Conservation (phyloP, 2,113 vertebrate species). For the Alexandromys fortis region DNA sequence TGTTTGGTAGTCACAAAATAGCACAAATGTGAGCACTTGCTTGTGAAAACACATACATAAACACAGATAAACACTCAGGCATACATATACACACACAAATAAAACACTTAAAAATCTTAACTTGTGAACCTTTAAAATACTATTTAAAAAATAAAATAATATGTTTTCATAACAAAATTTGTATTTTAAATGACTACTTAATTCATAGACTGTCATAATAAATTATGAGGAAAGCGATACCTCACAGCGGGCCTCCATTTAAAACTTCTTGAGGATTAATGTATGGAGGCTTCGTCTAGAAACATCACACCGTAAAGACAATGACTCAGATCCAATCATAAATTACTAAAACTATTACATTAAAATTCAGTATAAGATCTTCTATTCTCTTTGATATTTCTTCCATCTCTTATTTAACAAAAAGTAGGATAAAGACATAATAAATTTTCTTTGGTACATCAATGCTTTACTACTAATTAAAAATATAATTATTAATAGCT, state of each 20-base stretch:
- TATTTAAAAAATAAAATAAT: not conserved
- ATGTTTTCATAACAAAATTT: not conserved
- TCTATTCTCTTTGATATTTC: not conserved
- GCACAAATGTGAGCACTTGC: not conserved
- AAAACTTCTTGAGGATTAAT: not conserved
- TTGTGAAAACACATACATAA: not conserved
- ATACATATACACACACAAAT: not conserved
- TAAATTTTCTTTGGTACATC: not conserved
- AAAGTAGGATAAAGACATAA: not conserved
- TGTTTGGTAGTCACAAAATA: not conserved
- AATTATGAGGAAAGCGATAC: not conserved
- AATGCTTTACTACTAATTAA: not conserved
- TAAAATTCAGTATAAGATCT: not conserved
- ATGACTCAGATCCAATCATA: not conserved
- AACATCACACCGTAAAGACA: not conserved
- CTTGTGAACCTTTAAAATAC: not conserved
- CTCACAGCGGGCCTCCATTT: not conserved
- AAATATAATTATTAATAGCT: constrained; percentile 1
- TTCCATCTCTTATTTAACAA: not conserved
- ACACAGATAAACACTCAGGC: not conserved
- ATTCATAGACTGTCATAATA: not conserved
- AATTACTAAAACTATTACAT: not conserved
- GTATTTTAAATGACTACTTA: not conserved
- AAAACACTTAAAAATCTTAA: not conserved
- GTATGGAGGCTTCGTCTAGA: fast-evolving